Base-by-base conservation (phyloP, 2,113 vertebrate species). In the Sinocyclocheilus grahami region DNA sequence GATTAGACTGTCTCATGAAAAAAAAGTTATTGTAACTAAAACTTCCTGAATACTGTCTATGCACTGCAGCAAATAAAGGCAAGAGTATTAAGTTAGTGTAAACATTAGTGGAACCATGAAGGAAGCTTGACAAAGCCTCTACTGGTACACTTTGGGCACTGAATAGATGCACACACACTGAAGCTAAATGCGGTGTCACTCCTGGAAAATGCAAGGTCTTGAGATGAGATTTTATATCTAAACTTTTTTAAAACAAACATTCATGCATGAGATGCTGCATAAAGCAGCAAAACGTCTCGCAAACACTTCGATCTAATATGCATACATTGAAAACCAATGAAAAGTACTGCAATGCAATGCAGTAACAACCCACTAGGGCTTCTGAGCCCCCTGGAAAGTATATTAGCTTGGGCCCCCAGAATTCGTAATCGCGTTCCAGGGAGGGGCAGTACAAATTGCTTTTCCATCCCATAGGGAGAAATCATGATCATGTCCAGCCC, bases 1-100 rank as follows among this genome's bases (percentile, higher is more conserved):
- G 85, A 89, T 85, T 85, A 89, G 79, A 74, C 63, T 0, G 22
- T 78, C 85, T 83, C 86, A 67, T 48, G 55, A 83, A 83, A 83
- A 65, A 0, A 89, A 51, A 22, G 63, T 83, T 79, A 85, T 85
- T 87, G 86, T 87, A 16, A 72, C 48, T 76, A 82, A 89, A 65
- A 82, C 58, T 89, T 87, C 63, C 78, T 82, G 85, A 82, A 82
- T 85, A 48, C 33, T 72, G 27, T 82, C 77, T 85, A 46, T 78
- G 72, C 78, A 77, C 53, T 48, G 51, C 37, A 74, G 67, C 65
- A 72, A 55, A 86, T 18, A 37, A 62, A 89, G 74, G 20, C 82
- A 85, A 85, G 60, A 27, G 62, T 67, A 78, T 86, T 78, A 85
- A 72, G 74, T 63, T 76, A 86, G 69, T 69, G 60, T 37, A 79